Percentiles rank a stretch among this genome's conserved stretches.
Conservation (phyloP, 1,140 invertebrate genomes). For the Parasteatoda tepidariorum region DNA sequence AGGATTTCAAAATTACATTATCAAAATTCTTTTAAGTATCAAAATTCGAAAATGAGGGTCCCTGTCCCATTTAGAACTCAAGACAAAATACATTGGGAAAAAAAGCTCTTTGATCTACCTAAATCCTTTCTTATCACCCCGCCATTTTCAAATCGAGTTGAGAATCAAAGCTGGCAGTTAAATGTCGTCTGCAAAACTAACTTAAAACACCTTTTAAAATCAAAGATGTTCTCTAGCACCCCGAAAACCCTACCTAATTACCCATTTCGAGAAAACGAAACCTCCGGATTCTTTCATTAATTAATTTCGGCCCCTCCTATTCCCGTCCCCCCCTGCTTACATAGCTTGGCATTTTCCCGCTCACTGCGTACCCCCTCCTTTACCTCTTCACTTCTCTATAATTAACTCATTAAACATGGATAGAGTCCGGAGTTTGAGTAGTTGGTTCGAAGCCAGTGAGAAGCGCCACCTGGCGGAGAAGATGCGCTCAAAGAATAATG, state of each 20-base stretch:
- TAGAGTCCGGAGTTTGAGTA: slow-evolving; percentile 14
- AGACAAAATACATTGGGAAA: too few species aligned
- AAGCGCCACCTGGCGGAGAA: slow-evolving; percentile 48
- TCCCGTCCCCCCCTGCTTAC: not conserved
- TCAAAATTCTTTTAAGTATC: too few species aligned
- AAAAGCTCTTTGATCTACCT: too few species aligned
- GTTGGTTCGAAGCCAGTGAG: slow-evolving; percentile 8
- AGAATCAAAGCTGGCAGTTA: slow-evolving; percentile 17
- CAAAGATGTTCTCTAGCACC: slow-evolving; percentile 2
- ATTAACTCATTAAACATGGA: slow-evolving; percentile 57
- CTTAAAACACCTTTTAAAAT: slow-evolving; percentile 49
- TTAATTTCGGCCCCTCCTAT: slow-evolving; percentile 12
- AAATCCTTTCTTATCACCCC: not conserved
- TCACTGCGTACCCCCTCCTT: not conserved
- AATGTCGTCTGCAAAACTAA: not conserved
- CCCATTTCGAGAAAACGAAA: slow-evolving; percentile 45
- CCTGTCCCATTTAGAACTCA: too few species aligned
- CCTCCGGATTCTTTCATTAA: slow-evolving; percentile 42
- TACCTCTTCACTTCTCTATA: slow-evolving; percentile 28
- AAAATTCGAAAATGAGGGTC: too few species aligned
- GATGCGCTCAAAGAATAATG: slow-evolving; percentile 23
- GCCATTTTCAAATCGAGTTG: slow-evolving; percentile 4
- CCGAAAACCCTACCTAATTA: slow-evolving; percentile 35
- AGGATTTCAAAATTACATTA: too few species aligned
- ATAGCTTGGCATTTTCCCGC: not conserved